Base-by-base conservation (phyloP, 2,797 vertebrate genomes). In the Cossypha dichroa region DNA sequence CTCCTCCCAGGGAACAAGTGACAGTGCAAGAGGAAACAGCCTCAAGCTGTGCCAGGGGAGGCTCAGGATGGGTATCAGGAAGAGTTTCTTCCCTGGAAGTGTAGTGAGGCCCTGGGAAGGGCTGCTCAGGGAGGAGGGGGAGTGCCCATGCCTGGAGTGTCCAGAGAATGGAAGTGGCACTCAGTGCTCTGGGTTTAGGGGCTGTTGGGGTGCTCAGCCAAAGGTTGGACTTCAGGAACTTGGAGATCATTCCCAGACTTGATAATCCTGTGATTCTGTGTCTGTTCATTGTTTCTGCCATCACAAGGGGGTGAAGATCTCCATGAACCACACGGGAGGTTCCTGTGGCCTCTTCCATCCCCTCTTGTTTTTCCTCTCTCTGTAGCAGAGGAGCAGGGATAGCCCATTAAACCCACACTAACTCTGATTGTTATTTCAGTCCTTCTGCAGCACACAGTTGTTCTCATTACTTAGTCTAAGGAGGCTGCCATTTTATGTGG, bases 391-490 rank as follows among this genome's bases (percentile, higher is more conserved):
- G 18, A 81, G 28, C 49, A 83, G 49, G 31, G 13, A 31, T 14
- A 21, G 66, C n/a, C 55, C 40, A n/a, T 75, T 63, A 93, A 96
- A 86, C 77, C 52, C 19, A 2, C 48, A 63, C 20, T 31, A 46
- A 36, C 29, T 38, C 56, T 91, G 45, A 85, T 77, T 87, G 84
- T 92, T 92, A 88, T 89, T 96, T 96, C 75, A 92, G 75, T 40
- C 84, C 80, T 56, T 81, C 80, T 80, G 68, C 41, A 75, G 68
- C 85, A 93, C 68, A 51, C 52, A 88, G 68, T 88, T 91, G 49
- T 51, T 85, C 91, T 96, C 92, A 94, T 96, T 94, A 91, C 60
- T 66, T 52, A 93, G 85, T 85, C 85, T 77, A 90, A 93, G 92
- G 92, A 94, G 58, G 54, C 40, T 80, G 74, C 89, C 94, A 90